These are phyloP conservation scores for Panthera uncia DNA, from an alignment of 2,113 vertebrate genomes.

Conservation along the genomic window DNA sequence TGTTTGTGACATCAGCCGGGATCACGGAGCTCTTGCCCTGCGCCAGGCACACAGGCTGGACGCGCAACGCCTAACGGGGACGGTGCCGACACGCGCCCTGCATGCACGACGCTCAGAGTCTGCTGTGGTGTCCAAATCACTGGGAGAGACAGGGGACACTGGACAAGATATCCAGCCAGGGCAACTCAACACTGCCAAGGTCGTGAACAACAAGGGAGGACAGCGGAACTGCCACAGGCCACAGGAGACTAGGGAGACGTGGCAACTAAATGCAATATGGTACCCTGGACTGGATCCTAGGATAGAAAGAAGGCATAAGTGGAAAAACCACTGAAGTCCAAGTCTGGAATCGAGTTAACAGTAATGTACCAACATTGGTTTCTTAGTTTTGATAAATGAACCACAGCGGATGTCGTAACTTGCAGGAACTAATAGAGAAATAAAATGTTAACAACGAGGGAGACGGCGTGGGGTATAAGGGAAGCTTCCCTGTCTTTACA, in stretches of 20 bases:
- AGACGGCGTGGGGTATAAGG: fast-evolving
- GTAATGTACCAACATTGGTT: no score
- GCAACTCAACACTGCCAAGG: background rate
- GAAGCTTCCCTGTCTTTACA: background rate
- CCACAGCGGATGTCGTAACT: no score
- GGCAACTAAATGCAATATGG: fast-evolving
- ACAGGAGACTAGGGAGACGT: background rate
- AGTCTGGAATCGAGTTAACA: background rate
- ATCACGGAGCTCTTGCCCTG: fast-evolving
- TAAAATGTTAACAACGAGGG: fast-evolving
- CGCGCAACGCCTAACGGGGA: fast-evolving
- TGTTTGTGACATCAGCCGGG: fast-evolving
- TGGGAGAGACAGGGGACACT: background rate
- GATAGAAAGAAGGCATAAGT: background rate
- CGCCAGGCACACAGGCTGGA: fast-evolving
- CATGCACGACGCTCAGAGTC: background rate
- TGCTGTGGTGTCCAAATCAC: fast-evolving
- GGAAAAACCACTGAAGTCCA: background rate
- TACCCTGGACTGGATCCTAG: background rate
- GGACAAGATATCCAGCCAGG: no score
- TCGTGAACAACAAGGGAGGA: background rate
- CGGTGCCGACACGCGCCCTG: fast-evolving
- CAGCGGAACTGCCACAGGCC: background rate
- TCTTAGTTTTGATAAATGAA: background rate
- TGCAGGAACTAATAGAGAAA: background rate